These are phyloP conservation scores for Limnephilus lunatus DNA, from an alignment of 2,888 invertebrate species.

Conservation along the genomic window DNA sequence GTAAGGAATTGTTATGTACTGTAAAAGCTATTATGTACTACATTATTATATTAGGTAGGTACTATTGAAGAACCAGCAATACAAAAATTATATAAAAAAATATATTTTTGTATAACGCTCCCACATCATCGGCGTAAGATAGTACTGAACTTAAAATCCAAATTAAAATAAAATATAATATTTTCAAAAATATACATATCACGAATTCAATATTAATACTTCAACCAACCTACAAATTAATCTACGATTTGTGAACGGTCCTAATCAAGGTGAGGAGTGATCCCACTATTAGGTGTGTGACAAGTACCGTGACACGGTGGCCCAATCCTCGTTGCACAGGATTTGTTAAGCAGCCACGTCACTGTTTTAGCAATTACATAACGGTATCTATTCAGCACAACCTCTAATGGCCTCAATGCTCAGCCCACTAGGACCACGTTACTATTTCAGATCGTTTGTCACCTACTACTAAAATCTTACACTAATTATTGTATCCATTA, in stretches of 20 bases:
- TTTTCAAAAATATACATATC: constrained; percentile 46
- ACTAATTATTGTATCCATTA: constrained; percentile 44
- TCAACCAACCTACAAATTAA: constrained; percentile 35
- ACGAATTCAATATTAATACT: constrained; percentile 46
- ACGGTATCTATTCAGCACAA: constrained; percentile 12
- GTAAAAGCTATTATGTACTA: constrained; percentile 18
- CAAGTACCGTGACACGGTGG: not conserved
- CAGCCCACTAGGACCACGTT: constrained; percentile 6
- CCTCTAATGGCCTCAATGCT: constrained; percentile 27
- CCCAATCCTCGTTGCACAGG: not conserved
- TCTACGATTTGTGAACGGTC: constrained; percentile 27
- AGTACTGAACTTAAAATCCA: constrained; percentile 11
- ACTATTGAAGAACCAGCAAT: constrained; percentile 31
- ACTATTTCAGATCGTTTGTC: constrained; percentile 34
- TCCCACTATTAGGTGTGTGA: not conserved
- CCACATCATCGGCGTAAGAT: not conserved
- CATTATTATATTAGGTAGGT: not conserved
- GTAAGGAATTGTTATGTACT: constrained; percentile 5
- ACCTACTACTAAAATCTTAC: constrained; percentile 38
- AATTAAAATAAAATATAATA: constrained; percentile 22
- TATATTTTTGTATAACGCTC: constrained; percentile 11
- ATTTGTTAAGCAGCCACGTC: not conserved
- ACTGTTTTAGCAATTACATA: not conserved
- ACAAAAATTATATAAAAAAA: constrained; percentile 21
- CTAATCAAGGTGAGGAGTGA: not conserved